These are phyloP conservation scores for Labrus mixtus DNA, from an alignment of 2,113 vertebrate genomes.

Conservation along the genomic window DNA sequence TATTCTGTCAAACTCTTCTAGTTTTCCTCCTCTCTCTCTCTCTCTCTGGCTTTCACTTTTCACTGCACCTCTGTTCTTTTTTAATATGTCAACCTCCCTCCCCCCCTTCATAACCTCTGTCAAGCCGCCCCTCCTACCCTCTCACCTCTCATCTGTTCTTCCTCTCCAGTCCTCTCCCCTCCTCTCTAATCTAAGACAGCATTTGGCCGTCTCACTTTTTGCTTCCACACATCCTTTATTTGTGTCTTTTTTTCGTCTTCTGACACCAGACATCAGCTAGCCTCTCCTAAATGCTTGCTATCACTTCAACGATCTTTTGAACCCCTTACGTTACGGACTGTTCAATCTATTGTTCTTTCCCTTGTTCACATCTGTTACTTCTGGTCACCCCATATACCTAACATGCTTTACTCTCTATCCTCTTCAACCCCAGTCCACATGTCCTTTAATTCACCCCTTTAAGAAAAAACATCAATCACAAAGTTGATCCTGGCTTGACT, in stretches of 20 bases:
- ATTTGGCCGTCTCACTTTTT: conserved; percentile 33
- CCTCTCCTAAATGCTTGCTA: conserved; percentile 28
- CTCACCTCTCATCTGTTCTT: conserved; percentile 54
- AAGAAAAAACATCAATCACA: background rate
- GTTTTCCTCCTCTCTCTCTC: conserved; percentile 16
- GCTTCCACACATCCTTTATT: conserved; percentile 15
- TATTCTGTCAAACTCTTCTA: conserved; percentile 58
- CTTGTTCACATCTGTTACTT: conserved; percentile 54
- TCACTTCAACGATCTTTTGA: conserved; percentile 51
- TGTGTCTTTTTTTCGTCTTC: conserved; percentile 38
- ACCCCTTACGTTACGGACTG: conserved; percentile 36
- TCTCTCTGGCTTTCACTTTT: conserved; percentile 61
- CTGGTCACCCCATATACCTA: conserved; percentile 43
- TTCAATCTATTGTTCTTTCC: conserved; percentile 43
- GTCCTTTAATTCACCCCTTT: conserved; percentile 28
- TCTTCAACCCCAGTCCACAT: conserved; percentile 14
- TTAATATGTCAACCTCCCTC: conserved; percentile 26
- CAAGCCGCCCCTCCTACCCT: conserved; percentile 36
- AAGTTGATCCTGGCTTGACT: background rate
- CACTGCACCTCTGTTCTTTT: conserved; percentile 40
- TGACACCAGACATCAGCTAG: conserved; percentile 36
- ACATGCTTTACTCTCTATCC: conserved; percentile 23
- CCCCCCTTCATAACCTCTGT: conserved; percentile 45
- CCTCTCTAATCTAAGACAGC: conserved; percentile 35
- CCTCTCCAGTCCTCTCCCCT: conserved; percentile 28